Evolutionary conservation across 1,140 invertebrate species (phyloP).

Genomic region (Zophobas atratus): DNA sequence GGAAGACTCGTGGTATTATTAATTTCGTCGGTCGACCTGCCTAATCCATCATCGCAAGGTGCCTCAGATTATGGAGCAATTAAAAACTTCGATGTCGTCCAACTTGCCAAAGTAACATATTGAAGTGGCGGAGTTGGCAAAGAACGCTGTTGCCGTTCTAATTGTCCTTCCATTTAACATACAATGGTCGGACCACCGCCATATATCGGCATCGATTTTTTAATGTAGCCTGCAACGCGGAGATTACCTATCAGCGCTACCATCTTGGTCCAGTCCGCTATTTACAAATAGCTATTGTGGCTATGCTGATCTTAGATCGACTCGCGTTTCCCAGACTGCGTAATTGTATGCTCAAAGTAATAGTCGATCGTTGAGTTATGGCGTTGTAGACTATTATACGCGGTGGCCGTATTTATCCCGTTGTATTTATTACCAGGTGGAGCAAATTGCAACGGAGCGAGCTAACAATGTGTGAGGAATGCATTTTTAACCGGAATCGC

Average conservation of each 20-base stretch:
- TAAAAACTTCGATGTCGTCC: conserved; percentile 10
- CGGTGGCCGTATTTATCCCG: conserved; percentile 55
- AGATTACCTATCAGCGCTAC: conserved; percentile 61
- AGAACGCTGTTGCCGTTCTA: conserved; percentile 53
- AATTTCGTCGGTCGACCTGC: conserved; percentile 25
- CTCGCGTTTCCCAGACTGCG: conserved; percentile 48
- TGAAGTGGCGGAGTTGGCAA: conserved; percentile 50
- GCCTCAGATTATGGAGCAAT: conserved; percentile 22
- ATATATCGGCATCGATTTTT: conserved; percentile 62
- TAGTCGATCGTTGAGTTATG: conserved; percentile 50
- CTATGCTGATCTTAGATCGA: conserved; percentile 43
- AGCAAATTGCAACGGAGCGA: conserved; percentile 45
- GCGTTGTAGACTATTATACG: conserved; percentile 53
- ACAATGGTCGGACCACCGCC: conserved; percentile 59
- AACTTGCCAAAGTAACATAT: conserved; percentile 46
- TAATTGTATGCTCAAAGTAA: conserved; percentile 53
- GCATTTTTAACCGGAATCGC: conserved; percentile 7
- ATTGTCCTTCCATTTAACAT: conserved; percentile 61
- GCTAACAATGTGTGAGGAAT: conserved; percentile 30
- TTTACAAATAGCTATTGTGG: conserved; percentile 62
- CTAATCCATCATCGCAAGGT: conserved; percentile 30
- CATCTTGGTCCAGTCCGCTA: conserved; percentile 58
- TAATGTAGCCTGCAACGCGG: conserved; percentile 59
- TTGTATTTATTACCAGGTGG: conserved; percentile 50
- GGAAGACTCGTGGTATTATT: conserved; percentile 22